phyloP scores from a whole-genome alignment of 1,140 invertebrate genomes.

The Eriocheir sinensis region DNA sequence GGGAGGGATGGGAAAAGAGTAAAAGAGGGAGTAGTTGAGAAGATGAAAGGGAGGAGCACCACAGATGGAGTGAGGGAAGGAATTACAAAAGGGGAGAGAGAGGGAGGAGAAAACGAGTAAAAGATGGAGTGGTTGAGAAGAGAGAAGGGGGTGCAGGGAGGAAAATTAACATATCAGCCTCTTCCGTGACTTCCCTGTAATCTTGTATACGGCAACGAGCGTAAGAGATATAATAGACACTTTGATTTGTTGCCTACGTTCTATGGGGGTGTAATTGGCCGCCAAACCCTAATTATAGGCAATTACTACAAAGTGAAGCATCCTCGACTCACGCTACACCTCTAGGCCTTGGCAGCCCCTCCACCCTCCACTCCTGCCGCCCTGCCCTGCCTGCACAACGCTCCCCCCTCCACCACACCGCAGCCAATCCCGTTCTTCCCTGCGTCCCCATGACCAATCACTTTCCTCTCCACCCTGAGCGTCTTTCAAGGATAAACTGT shows the following conservation, averaged over 20 bases:
- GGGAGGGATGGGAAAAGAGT: no score
- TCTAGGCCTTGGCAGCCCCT: conserved; percentile 4
- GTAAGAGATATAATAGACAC: conserved; percentile 59
- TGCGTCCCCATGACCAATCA: neutral
- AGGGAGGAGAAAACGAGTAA: neutral
- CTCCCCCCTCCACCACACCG: neutral
- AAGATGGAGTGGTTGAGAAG: neutral
- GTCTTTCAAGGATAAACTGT: neutral
- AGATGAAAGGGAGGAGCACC: no score
- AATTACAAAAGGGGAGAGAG: neutral
- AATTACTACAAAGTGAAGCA: conserved; percentile 68
- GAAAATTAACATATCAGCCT: conserved; percentile 65
- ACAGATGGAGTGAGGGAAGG: neutral
- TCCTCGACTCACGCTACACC: conserved; percentile 27
- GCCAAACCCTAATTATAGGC: conserved; percentile 64
- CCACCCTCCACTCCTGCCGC: neutral
- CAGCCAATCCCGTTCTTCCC: conserved; percentile 36
- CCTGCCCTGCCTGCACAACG: neutral
- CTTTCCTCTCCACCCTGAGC: conserved; percentile 16
- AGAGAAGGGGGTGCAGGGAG: conserved; percentile 12
- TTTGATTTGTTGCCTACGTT: conserved; percentile 29
- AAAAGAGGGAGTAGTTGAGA: conserved; percentile 8
- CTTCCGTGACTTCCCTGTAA: conserved; percentile 46
- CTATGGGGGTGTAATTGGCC: conserved; percentile 63
- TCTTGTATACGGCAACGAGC: conserved; percentile 57